Conservation (phyloP, 2,888 invertebrate species). For the Caenorhabditis wallacei region DNA sequence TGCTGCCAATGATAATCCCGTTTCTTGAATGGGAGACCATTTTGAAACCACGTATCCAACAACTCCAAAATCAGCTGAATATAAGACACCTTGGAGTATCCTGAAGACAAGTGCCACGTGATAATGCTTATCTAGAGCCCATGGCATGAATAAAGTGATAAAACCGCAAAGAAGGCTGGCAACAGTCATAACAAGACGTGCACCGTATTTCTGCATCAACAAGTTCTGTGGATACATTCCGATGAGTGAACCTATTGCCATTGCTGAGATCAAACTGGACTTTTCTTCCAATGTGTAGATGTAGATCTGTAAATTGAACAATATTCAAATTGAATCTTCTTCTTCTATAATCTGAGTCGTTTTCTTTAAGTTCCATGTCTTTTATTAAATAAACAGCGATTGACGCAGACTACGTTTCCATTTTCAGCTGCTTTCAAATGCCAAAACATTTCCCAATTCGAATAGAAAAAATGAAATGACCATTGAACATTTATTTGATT, state of each 20-base stretch:
- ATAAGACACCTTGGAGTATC: conserved; percentile 67
- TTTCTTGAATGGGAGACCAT: conserved; percentile 66
- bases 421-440: not conserved
- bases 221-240: conserved; percentile 71
- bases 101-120: conserved; percentile 64
- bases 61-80: conserved; percentile 70
- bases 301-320: conserved; percentile 56
- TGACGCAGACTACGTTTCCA: no score
- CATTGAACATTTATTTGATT: not conserved
- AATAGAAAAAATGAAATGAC: no score
- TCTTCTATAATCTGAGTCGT: no score
- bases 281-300: conserved; percentile 69
- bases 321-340: not conserved
- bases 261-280: conserved; percentile 66
- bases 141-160: conserved; percentile 63
- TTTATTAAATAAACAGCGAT: no score
- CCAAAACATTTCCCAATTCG: no score
- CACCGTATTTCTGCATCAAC: conserved; percentile 65
- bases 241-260: conserved; percentile 70
- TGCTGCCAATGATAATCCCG: conserved; percentile 61
- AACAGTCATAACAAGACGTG: conserved; percentile 51
- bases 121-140: conserved; percentile 65
- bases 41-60: conserved; percentile 67
- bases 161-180: conserved; percentile 62
- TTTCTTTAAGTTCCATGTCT: no score